phyloP scores from a whole-genome alignment of 2,797 vertebrate species.

The Hafferia zeledoni region DNA sequence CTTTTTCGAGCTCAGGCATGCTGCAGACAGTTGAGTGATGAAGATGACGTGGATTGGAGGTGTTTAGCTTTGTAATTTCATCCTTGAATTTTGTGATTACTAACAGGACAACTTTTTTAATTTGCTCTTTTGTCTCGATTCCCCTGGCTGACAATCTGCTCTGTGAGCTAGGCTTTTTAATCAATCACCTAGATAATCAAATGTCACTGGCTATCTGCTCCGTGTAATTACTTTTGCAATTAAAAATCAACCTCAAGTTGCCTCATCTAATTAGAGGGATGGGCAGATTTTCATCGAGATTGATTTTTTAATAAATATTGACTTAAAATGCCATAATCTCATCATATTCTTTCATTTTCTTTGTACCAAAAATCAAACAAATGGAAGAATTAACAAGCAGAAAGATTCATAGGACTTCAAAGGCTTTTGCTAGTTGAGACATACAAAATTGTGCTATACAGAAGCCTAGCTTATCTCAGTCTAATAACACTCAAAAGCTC shows the following conservation, averaged over 20 bases:
- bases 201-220: constrained; percentile 99
- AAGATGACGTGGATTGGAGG: constrained; percentile 81
- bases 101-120: constrained; percentile 99
- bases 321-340: constrained; percentile 99
- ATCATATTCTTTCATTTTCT: constrained; percentile 97
- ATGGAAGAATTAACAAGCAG: constrained; percentile 84
- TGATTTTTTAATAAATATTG: constrained; percentile 99
- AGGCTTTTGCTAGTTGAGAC: constrained; percentile 80
- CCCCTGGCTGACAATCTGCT: constrained; percentile 94
- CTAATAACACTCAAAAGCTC: constrained; percentile 84
- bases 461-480: constrained; percentile 87
- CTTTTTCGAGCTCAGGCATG: constrained; percentile 43
- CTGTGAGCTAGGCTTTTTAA: constrained; percentile 97
- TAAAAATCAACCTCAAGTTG: constrained; percentile 99
- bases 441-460: constrained; percentile 74
- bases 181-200: constrained; percentile 99
- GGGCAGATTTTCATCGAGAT: constrained; percentile 99
- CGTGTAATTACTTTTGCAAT: constrained; percentile 99
- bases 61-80: constrained; percentile 98
- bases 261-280: constrained; percentile 99
- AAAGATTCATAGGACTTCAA: constrained; percentile 83
- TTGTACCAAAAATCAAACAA: constrained; percentile 89
- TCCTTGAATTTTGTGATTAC: constrained; percentile 99
- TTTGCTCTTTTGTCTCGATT: constrained; percentile 99
- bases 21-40: constrained; percentile 71